Percentiles rank a stretch among this genome's conserved stretches.
Conservation (phyloP, 2,797 vertebrate species). For the Megaceryle alcyon region DNA sequence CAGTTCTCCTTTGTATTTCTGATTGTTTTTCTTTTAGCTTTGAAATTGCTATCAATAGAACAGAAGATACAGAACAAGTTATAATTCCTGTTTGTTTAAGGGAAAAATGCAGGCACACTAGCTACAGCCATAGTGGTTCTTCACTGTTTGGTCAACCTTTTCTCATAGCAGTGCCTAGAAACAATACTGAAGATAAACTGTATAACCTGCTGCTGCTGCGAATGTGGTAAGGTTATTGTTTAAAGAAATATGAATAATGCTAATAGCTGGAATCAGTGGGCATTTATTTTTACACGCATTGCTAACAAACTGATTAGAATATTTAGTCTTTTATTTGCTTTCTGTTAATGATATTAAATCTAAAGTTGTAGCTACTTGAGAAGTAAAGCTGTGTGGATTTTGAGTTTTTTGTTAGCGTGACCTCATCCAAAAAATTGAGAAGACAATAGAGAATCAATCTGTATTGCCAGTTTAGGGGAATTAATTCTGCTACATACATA, state of each 20-base stretch:
- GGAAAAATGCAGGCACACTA: slow-evolving; percentile 95
- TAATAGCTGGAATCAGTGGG: neutral
- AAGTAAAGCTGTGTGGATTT: neutral
- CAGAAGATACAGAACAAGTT: slow-evolving; percentile 94
- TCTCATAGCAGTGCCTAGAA: slow-evolving; percentile 93
- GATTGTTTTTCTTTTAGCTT: slow-evolving; percentile 81
- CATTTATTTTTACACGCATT: neutral
- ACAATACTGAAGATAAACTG: slow-evolving; percentile 94
- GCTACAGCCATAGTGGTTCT: slow-evolving; percentile 94
- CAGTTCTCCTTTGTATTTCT: neutral
- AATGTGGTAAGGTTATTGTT: slow-evolving; percentile 85
- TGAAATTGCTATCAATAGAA: slow-evolving; percentile 90
- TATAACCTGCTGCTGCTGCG: slow-evolving; percentile 94
- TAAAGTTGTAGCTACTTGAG: neutral
- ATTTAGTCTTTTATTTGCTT: neutral
- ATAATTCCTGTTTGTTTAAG: slow-evolving; percentile 95
- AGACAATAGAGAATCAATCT: neutral
- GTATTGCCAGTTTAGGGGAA: neutral
- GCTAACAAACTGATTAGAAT: neutral
- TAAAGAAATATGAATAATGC: neutral
- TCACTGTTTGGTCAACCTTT: slow-evolving; percentile 96
- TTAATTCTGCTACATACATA: neutral
- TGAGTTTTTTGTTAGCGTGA: neutral
- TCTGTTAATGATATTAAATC: neutral
- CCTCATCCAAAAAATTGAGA: neutral